A percentile compares a stretch with the other conserved stretches of the same genome.
Evolutionary conservation across 2,113 vertebrate species (phyloP).

Genomic region (Daphoenositta chrysoptera): DNA sequence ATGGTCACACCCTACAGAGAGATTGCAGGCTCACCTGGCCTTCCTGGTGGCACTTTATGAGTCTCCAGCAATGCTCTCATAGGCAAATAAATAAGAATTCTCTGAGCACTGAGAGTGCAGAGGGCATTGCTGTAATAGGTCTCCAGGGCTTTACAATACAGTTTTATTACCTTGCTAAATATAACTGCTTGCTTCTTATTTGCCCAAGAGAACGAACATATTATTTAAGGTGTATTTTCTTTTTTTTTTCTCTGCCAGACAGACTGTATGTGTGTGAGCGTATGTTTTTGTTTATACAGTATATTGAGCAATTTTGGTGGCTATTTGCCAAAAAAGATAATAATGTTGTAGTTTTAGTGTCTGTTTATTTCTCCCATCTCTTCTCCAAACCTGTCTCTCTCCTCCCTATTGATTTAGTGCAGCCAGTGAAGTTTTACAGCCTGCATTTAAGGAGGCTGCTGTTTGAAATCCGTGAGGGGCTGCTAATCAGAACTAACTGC

Average conservation of each 20-base stretch:
- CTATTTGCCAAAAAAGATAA: constrained; percentile 43
- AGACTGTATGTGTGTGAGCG: background rate
- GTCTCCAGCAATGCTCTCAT: background rate
- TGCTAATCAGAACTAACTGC: constrained; percentile 39
- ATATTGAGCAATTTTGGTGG: constrained; percentile 4
- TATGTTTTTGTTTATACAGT: background rate
- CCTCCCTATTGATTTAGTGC: constrained; percentile 9
- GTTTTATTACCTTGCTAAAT: constrained; percentile 42
- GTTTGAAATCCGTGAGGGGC: background rate
- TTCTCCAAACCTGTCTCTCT: background rate
- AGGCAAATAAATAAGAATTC: background rate
- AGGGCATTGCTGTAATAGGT: background rate
- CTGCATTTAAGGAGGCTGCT: background rate
- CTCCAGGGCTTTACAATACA: background rate
- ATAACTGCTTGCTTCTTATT: constrained; percentile 1
- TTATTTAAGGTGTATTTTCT: background rate
- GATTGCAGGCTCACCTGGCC: background rate
- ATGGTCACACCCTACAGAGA: background rate
- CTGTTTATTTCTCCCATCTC: constrained; percentile 36
- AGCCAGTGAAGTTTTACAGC: constrained; percentile 29
- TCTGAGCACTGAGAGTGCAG: background rate
- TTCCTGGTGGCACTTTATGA: background rate
- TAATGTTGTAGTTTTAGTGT: background rate
- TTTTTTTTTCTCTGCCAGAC: background rate
- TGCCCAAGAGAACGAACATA: background rate